Percentiles rank a stretch among this genome's conserved stretches.
Evolutionary conservation across 1,140 invertebrate genomes (phyloP).

Genomic region (Zaprionus gabonicus): DNA sequence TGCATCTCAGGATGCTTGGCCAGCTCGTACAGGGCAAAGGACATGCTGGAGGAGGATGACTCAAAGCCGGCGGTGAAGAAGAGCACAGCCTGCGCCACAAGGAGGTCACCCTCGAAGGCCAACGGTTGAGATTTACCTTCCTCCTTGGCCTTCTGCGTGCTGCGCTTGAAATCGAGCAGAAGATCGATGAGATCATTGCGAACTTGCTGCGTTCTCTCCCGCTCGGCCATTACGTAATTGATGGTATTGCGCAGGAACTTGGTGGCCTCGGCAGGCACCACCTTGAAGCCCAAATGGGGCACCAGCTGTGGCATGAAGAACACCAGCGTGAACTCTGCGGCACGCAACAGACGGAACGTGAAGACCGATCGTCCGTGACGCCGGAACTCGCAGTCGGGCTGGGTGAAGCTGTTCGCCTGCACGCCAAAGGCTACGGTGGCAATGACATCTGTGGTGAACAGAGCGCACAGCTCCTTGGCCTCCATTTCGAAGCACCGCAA

Average conservation of each 20-base stretch:
- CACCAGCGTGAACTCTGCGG: slow-evolving; percentile 85
- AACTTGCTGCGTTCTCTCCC: slow-evolving; percentile 62
- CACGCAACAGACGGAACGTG: slow-evolving; percentile 85
- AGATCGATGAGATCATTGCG: slow-evolving; percentile 85
- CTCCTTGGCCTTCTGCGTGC: slow-evolving; percentile 48
- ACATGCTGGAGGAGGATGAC: slow-evolving; percentile 85
- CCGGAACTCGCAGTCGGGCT: slow-evolving; percentile 85
- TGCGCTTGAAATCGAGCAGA: slow-evolving; percentile 71
- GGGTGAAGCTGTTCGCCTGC: slow-evolving; percentile 85
- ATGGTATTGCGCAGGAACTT: slow-evolving; percentile 80
- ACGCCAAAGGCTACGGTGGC: slow-evolving; percentile 87
- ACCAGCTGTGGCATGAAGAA: slow-evolving; percentile 84
- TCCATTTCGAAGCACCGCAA: slow-evolving; percentile 71
- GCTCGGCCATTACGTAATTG: slow-evolving; percentile 80
- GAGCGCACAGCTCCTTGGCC: slow-evolving; percentile 85
- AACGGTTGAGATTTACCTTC: slow-evolving; percentile 39
- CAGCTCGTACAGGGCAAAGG: slow-evolving; percentile 85
- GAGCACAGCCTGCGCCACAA: slow-evolving; percentile 87
- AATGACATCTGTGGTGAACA: slow-evolving; percentile 87
- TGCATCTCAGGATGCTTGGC: slow-evolving; percentile 85
- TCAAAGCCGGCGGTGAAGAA: slow-evolving; percentile 88
- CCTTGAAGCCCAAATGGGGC: slow-evolving; percentile 69
- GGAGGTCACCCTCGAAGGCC: slow-evolving; percentile 75
- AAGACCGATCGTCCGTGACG: slow-evolving; percentile 85
- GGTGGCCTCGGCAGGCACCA: slow-evolving; percentile 55